Conservation (phyloP, 2,797 vertebrate species). For the Fratercula arctica region DNA sequence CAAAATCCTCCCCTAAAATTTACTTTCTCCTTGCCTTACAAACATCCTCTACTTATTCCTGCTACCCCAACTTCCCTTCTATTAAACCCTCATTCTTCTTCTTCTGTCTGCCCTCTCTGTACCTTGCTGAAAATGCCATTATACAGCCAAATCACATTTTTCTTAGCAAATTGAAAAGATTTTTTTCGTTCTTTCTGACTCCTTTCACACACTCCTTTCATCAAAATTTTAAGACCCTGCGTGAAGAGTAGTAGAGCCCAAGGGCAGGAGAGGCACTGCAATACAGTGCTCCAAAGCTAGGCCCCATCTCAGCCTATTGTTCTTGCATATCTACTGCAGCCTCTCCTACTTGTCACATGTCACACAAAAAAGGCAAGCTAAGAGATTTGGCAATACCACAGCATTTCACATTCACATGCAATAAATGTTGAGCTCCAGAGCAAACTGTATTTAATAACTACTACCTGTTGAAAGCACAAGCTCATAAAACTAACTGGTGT, state of each 20-base stretch:
- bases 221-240: background rate
- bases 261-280: background rate
- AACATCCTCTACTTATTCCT: background rate
- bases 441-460: background rate
- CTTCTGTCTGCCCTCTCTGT: background rate
- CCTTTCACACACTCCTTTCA: background rate
- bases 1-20: background rate
- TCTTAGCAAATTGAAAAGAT: background rate
- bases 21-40: background rate
- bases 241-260: background rate
- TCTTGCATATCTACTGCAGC: background rate
- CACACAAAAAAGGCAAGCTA: background rate
- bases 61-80: background rate
- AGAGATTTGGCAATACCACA: background rate
- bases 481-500: background rate
- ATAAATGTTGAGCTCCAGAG: background rate
- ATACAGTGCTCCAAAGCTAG: background rate
- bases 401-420: background rate
- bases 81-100: background rate
- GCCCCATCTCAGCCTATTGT: background rate
- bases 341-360: background rate
- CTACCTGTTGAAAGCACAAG: background rate
- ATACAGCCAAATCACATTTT: background rate
- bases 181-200: background rate
- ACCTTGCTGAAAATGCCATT: background rate